Evolutionary conservation across 2,797 vertebrate species (phyloP), one percentile per base, ranked within the genome.

Genomic region (Channa striata): DNA sequence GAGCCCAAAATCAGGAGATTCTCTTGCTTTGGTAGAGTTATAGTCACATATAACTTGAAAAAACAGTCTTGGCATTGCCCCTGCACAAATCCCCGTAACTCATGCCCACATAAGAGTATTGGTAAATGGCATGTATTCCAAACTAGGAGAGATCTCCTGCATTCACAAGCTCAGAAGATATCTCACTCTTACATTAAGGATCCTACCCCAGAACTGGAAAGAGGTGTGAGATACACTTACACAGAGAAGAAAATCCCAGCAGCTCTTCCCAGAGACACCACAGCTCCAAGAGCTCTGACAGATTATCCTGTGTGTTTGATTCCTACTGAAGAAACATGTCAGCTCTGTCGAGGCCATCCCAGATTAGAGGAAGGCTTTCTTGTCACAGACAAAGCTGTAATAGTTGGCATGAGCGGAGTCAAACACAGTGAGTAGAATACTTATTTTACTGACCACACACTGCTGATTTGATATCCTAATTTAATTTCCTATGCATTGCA

Each of bases 1-100:
- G 59, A 78, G 57, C 69, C 69, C 0, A 12, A 33, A n/a, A 39
- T 48, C 3, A 20, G 17, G 20, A 21, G 13, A 17, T 78, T 56
- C 25, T 34, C 54, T 30, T 5, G 11, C 33, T 53, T 72, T 48
- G 63, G 69, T 3, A 62, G 57, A 60, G 52, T 62, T 23, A 13
- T 50, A 12, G 59, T 62, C 14, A 62, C 49, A 4, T 72, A 62
- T 33, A 72, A 78, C 25, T n/a, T 19, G 1, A 40, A 43, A 50
- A 70, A 47, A 43, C 65, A 74, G 17, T 50, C 56, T 7, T 77
- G 60, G 74, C 59, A 65, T 36, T 77, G 64, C 37, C 61, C 72
- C 3, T 76, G 78, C 47, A 54, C 67, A 10, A 76, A 54, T 16
- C 9, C 43, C 16, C 23, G 12, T 19, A 62, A 39, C 25, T 48